Evolutionary conservation across 2,888 invertebrate species (phyloP).

Genomic region (Andrena hattorfiana): DNA sequence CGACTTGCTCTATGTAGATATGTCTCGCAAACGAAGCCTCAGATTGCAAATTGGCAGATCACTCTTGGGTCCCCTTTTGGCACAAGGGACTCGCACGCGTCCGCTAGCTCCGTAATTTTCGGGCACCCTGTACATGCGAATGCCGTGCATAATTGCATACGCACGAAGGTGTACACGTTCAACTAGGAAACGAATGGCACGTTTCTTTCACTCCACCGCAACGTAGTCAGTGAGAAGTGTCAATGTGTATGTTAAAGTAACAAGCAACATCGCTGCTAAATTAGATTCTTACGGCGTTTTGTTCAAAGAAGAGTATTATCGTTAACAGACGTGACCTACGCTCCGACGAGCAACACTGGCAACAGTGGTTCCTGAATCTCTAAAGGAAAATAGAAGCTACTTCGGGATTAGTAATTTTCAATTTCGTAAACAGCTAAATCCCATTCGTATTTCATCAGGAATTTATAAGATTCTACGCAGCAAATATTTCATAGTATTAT

Average conservation of each 20-base stretch:
- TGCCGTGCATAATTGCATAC: conserved; percentile 41
- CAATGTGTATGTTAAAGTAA: conserved; percentile 34
- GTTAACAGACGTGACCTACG: conserved; percentile 39
- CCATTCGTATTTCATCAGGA: neutral
- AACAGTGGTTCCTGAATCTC: conserved; percentile 23
- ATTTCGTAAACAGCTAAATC: neutral
- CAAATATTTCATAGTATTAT: too few species aligned
- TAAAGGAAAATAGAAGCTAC: neutral
- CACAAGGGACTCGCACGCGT: too few species aligned
- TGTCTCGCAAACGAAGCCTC: too few species aligned
- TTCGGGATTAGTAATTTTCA: too few species aligned
- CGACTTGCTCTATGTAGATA: too few species aligned
- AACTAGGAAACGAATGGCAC: conserved; percentile 64
- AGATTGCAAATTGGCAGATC: too few species aligned
- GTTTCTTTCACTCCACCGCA: conserved; percentile 36
- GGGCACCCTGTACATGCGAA: too few species aligned
- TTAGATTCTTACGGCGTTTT: conserved; percentile 43
- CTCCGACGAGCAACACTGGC: conserved; percentile 5
- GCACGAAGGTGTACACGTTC: conserved; percentile 59
- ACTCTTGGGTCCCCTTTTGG: too few species aligned
- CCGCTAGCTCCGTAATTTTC: too few species aligned
- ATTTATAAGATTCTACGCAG: neutral
- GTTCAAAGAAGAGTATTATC: conserved; percentile 54
- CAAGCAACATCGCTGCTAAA: conserved; percentile 48
- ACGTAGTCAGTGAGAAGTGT: conserved; percentile 33